Evolutionary conservation across 2,888 invertebrate genomes (phyloP).

Genomic region (Nyleta sp.): DNA sequence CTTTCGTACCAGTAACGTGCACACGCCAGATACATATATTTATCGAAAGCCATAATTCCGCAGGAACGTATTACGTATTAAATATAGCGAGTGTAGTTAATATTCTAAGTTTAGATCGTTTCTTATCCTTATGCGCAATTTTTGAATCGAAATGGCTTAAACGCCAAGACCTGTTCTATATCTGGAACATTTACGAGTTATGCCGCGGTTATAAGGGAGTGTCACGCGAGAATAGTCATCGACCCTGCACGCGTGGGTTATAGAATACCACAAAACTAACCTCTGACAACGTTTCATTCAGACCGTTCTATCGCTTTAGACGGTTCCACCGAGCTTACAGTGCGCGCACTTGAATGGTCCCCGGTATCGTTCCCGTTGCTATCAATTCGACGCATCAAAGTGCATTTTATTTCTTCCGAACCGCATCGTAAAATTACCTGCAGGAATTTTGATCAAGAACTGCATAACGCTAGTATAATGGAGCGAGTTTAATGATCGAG

Average conservation of each 20-base stretch:
- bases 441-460: too few species aligned
- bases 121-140: constrained; percentile 50
- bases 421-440: too few species aligned
- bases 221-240: constrained; percentile 80
- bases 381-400: constrained; percentile 30
- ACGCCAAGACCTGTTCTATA: constrained; percentile 72
- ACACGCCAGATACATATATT: not conserved
- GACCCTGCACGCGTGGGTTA: constrained; percentile 70
- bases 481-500: too few species aligned
- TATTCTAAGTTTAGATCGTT: constrained; percentile 42
- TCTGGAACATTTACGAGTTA: constrained; percentile 75
- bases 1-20: not conserved
- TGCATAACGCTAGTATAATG: too few species aligned
- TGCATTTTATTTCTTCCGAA: too few species aligned
- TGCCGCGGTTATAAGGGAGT: constrained; percentile 74
- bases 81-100: constrained; percentile 7
- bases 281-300: constrained; percentile 62
- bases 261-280: constrained; percentile 61
- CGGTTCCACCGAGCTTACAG: constrained; percentile 20
- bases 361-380: constrained; percentile 17
- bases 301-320: constrained; percentile 33
- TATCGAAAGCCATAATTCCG: constrained; percentile 4
- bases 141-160: constrained; percentile 38
- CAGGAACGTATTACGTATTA: constrained; percentile 9
- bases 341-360: constrained; percentile 31